Evolutionary conservation across 2,113 vertebrate species (phyloP), one percentile per base, ranked within the genome.

Genomic region (Ia io): DNA sequence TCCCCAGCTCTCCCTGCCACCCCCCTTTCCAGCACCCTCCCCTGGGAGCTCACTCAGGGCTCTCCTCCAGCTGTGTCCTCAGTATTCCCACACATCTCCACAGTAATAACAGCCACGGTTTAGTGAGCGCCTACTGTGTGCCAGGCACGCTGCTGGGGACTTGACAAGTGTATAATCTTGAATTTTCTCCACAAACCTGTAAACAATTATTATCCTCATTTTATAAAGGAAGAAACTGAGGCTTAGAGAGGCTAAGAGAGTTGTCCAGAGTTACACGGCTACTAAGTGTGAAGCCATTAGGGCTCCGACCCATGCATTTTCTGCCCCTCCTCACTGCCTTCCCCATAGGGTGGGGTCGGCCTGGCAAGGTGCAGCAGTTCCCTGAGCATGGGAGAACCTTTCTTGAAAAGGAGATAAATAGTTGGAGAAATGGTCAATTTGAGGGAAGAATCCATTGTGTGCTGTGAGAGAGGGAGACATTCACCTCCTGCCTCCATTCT

Each of bases 311-410:
- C 25, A 0, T 0, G 30, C 30, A 4, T 20, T 44, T 25, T 63
- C 44, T 16, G 56, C 25, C 6, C 40, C 17, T 12, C 49, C 51
- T 67, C 7, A 13, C 59, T 14, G 9, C n/a, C 63, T 73, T 80
- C 42, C 30, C 25, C 32, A 0, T 0, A 3, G 28, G 56, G 65
- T 0, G 0, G 1, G 8, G 9, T 49, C 14, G 44, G 30, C 80
- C 69, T 28, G 35, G 20, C 12, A 23, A 22, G n/a, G 17, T 42
- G 1, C 37, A 28, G 3, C 3, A 8, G 40, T 59, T 61, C 23
- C 51, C 37, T 23, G 78, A 76, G 28, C 8, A 0, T 4, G 9
- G 37, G 51, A 49, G 53, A 69, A 59, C 8, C 47, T 70, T 95
- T 85, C 80, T 78, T 10, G 9, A 4, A 18, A 59, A 44, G 80